These are phyloP conservation scores for Pseudomyrmex dendroicus DNA, from an alignment of 1,140 invertebrate genomes.

Conservation along the genomic window DNA sequence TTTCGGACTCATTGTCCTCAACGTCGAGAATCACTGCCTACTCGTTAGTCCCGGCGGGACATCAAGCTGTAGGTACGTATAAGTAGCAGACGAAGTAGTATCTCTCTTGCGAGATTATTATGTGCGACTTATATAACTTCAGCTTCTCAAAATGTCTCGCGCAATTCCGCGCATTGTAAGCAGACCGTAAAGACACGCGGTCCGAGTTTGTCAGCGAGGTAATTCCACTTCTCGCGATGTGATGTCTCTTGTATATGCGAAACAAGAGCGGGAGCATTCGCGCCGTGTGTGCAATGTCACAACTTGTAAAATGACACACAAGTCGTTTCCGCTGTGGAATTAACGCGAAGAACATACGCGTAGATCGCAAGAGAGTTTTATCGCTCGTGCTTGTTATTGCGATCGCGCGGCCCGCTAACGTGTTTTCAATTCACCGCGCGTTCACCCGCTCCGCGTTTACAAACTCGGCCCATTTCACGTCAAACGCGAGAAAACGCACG, in stretches of 20 bases:
- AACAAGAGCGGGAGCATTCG: background rate
- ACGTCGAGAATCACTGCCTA: too few relatives aligned
- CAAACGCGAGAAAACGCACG: background rate
- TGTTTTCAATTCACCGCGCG: background rate
- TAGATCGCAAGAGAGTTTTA: background rate
- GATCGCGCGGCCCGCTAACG: too few relatives aligned
- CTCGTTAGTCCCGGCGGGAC: too few relatives aligned
- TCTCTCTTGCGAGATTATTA: slow-evolving; percentile 40
- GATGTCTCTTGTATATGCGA: background rate
- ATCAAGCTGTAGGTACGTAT: too few relatives aligned
- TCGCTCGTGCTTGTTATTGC: too few relatives aligned
- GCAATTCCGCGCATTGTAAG: slow-evolving; percentile 29
- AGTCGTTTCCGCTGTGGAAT: too few relatives aligned
- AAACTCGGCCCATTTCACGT: background rate
- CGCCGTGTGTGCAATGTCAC: too few relatives aligned
- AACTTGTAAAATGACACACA: too few relatives aligned
- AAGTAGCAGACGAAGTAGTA: slow-evolving; percentile 14
- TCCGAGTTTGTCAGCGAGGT: slow-evolving; percentile 14
- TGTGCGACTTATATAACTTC: slow-evolving; percentile 29
- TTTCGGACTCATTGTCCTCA: background rate
- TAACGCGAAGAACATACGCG: too few relatives aligned
- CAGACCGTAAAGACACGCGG: slow-evolving; percentile 11
- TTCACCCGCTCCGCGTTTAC: background rate
- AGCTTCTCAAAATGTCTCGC: slow-evolving; percentile 41
- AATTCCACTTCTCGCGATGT: background rate